Percentiles rank a stretch among this genome's conserved stretches.
Evolutionary conservation across 37 sponge, comb jelly and placozoan species (phyloP).

Genomic region (Aphrocallistes beatrix): DNA sequence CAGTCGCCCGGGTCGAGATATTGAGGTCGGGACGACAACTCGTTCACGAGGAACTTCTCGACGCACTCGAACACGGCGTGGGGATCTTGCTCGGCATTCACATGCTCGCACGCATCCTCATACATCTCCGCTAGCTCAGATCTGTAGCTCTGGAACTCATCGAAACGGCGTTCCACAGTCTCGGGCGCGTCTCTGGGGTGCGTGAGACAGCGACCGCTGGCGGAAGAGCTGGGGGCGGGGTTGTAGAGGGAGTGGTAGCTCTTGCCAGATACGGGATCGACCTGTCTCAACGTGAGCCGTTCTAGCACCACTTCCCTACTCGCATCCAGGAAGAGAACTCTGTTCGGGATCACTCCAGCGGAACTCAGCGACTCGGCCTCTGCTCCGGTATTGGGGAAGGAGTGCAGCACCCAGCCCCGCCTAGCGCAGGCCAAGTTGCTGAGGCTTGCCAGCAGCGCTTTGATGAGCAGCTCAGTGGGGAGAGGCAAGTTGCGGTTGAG

Average conservation of each 20-base stretch:
- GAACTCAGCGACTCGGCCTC: constrained; percentile 67
- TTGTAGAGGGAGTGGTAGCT: constrained; percentile 21
- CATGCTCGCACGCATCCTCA: constrained; percentile 38
- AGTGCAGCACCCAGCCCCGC: constrained; percentile 83
- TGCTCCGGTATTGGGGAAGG: constrained; percentile 67
- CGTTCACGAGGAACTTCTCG: constrained; percentile 58
- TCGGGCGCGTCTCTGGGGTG: constrained; percentile 51
- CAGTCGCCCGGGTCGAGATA: no score
- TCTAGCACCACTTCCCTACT: constrained; percentile 63
- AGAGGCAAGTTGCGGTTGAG: constrained; percentile 63
- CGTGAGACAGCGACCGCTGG: neutral
- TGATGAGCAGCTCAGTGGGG: constrained; percentile 77
- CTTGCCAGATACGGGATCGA: constrained; percentile 65
- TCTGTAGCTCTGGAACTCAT: constrained; percentile 30
- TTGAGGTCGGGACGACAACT: no score
- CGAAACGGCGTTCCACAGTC: constrained; percentile 29
- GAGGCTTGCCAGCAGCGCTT: constrained; percentile 40
- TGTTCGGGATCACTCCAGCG: constrained; percentile 61
- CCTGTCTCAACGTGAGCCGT: constrained; percentile 48
- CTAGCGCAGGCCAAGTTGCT: constrained; percentile 54
- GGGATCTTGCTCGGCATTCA: constrained; percentile 90
- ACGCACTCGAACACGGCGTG: constrained; percentile 71
- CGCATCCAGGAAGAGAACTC: constrained; percentile 70
- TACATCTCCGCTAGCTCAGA: constrained; percentile 46
- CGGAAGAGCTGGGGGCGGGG: neutral